Percentiles rank a stretch among this genome's conserved stretches.
Evolutionary conservation across 2,797 vertebrate genomes (phyloP).

Genomic region (Poeciliopsis gracilis): DNA sequence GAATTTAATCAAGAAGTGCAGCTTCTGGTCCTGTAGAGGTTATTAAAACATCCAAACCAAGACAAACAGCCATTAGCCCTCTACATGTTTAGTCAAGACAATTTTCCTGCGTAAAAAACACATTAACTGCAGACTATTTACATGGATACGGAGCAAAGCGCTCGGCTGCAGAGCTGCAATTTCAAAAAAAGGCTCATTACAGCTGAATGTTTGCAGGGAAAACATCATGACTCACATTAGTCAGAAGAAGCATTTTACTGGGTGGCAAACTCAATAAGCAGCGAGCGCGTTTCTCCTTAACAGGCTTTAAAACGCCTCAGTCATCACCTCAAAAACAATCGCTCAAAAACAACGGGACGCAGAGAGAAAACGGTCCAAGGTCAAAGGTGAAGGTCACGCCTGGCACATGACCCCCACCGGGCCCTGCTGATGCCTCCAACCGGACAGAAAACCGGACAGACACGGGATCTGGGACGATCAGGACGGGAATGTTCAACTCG

Average conservation of each 20-base stretch:
- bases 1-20: constrained; percentile 26
- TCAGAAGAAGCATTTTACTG: constrained; percentile 4
- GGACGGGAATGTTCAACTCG: too few relatives aligned
- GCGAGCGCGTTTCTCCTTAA: not conserved
- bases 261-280: constrained; percentile 2
- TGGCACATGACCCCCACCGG: not conserved
- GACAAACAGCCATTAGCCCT: not conserved
- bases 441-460: not conserved
- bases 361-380: not conserved
- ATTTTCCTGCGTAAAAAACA: constrained; percentile 9
- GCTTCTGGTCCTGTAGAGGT: constrained; percentile 23
- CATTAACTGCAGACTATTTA: not conserved
- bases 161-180: not conserved
- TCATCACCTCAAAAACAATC: not conserved
- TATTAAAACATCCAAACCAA: constrained; percentile 10
- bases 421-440: not conserved
- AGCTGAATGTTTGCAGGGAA: constrained; percentile 11
- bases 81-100: not conserved
- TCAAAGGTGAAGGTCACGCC: not conserved
- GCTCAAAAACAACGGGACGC: not conserved
- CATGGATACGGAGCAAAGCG: not conserved
- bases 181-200: constrained; percentile 6
- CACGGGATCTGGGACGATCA: not conserved
- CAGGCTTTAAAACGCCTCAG: constrained; percentile 10
- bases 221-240: constrained; percentile 13